Percentiles rank a stretch among this genome's conserved stretches.
phyloP scores from a whole-genome alignment of 2,113 vertebrate genomes.

The Protobothrops mucrosquamatus region DNA sequence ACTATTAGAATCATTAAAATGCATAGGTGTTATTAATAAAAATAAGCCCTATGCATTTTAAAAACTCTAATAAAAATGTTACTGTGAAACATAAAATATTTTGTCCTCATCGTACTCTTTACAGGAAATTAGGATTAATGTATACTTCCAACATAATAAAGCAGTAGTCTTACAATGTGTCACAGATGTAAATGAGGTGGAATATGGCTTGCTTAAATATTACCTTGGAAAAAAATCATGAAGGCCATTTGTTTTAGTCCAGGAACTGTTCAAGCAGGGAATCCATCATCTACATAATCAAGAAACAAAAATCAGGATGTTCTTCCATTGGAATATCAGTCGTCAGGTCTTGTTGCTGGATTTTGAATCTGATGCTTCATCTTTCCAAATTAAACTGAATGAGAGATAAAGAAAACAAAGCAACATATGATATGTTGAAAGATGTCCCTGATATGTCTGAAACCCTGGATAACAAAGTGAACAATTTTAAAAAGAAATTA shows the following conservation, averaged over 20 bases:
- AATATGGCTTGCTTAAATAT: neutral
- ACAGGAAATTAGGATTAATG: neutral
- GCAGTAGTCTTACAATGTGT: neutral
- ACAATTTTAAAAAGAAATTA: neutral
- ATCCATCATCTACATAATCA: neutral
- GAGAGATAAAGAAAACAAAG: neutral
- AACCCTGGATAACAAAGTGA: neutral
- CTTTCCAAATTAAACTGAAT: neutral
- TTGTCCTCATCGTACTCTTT: neutral
- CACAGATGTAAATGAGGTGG: neutral
- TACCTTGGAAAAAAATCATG: neutral
- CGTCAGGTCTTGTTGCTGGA: neutral
- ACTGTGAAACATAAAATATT: neutral
- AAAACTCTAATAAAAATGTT: constrained; percentile 16
- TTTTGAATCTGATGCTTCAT: neutral
- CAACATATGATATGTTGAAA: neutral
- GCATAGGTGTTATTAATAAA: constrained; percentile 6
- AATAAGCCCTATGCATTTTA: neutral
- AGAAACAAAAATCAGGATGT: neutral
- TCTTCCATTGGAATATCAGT: neutral
- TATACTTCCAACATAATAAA: neutral
- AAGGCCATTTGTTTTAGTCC: neutral
- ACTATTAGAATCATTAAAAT: neutral
- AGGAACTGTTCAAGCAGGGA: neutral
- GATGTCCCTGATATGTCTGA: no score